Evolutionary conservation across 2,113 vertebrate genomes (phyloP).

Genomic region (Anhinga anhinga): DNA sequence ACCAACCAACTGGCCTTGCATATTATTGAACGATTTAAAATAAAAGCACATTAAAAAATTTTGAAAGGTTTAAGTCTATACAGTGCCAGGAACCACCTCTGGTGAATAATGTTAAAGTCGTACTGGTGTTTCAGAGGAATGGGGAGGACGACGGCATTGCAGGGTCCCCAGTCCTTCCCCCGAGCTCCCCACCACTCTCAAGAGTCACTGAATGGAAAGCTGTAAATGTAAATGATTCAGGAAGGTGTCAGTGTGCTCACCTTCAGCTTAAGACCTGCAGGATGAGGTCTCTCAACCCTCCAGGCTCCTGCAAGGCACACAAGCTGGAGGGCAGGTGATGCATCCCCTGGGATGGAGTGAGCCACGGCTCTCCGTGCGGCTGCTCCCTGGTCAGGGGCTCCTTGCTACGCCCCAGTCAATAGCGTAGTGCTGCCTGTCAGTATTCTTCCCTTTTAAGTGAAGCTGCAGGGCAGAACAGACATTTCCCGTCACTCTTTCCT

Average conservation of each 20-base stretch:
- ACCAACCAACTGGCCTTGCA: accelerated
- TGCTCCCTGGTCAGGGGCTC: not conserved
- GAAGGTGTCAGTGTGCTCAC: not conserved
- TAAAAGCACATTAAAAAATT: not conserved
- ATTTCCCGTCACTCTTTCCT: not conserved
- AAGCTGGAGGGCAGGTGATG: accelerated
- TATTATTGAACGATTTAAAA: not conserved
- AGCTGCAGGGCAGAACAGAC: not conserved
- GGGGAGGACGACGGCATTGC: accelerated
- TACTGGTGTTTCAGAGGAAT: accelerated
- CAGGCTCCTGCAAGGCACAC: accelerated
- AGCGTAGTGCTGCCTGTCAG: accelerated
- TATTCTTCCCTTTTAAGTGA: accelerated
- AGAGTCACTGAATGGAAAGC: accelerated
- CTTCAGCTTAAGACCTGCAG: not conserved
- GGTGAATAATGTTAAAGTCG: not conserved
- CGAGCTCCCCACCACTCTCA: accelerated
- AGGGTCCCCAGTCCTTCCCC: accelerated
- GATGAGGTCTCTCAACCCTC: accelerated
- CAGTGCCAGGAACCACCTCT: not conserved
- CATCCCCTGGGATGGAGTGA: accelerated
- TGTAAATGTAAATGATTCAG: accelerated
- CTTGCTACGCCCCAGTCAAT: accelerated
- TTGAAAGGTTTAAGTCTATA: not conserved
- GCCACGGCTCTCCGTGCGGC: accelerated